A percentile compares a stretch with the other conserved stretches of the same genome.
These are phyloP conservation scores for Caenorhabditis sp. DNA, from an alignment of 2,888 invertebrate genomes.

Conservation along the genomic window DNA sequence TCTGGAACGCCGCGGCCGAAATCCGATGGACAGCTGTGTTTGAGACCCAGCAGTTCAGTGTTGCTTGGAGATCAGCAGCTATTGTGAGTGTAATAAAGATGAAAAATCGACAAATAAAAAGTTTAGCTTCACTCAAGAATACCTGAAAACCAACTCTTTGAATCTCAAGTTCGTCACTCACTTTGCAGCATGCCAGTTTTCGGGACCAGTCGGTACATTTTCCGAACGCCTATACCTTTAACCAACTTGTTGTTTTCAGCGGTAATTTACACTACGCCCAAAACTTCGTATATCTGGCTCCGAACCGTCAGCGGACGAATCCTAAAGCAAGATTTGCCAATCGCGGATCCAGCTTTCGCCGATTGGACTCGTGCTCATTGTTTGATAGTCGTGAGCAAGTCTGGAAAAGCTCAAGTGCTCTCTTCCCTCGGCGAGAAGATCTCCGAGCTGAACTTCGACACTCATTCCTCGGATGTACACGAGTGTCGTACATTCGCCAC, in stretches of 20 bases:
- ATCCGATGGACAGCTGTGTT: slow-evolving; percentile 37
- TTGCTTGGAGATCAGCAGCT: slow-evolving; percentile 48
- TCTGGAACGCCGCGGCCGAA: slow-evolving; percentile 17
- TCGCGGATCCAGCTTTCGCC: slow-evolving; percentile 63
- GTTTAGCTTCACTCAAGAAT: slow-evolving; percentile 66
- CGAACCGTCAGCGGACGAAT: slow-evolving; percentile 63
- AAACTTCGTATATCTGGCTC: slow-evolving; percentile 66
- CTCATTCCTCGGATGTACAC: slow-evolving; percentile 58
- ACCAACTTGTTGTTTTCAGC: too few species aligned
- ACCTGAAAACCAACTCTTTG: slow-evolving; percentile 50
- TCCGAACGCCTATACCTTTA: neutral
- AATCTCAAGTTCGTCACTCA: slow-evolving; percentile 66
- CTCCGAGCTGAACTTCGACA: slow-evolving; percentile 57
- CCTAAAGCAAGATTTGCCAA: slow-evolving; percentile 60
- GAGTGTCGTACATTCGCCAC: slow-evolving; percentile 58
- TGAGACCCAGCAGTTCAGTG: slow-evolving; percentile 45
- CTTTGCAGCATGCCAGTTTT: slow-evolving; percentile 73
- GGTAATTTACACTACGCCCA: slow-evolving; percentile 47
- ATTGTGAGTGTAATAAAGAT: slow-evolving; percentile 17
- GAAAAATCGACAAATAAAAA: neutral
- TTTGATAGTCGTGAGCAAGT: slow-evolving; percentile 60
- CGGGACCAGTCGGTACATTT: slow-evolving; percentile 72
- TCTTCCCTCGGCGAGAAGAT: slow-evolving; percentile 66
- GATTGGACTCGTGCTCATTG: slow-evolving; percentile 74
- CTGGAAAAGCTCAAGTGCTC: slow-evolving; percentile 63